Evolutionary conservation across 2,797 vertebrate genomes (phyloP).

Genomic region (Babyrousa celebensis): DNA sequence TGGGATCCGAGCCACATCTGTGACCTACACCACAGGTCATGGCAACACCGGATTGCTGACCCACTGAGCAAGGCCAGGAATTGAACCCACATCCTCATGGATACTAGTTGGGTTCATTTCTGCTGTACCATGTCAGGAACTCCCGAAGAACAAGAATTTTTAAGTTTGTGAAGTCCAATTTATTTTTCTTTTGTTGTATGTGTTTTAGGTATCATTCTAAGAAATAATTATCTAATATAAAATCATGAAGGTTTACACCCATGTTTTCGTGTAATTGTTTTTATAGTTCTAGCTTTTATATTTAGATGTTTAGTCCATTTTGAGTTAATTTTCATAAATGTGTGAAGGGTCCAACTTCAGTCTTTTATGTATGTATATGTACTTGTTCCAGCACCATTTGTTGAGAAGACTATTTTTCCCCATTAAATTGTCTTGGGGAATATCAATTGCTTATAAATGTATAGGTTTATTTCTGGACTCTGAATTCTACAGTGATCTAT

Average conservation of each 20-base stretch:
- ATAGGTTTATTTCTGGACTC: not conserved
- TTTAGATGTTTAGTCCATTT: not conserved
- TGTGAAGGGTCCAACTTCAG: not conserved
- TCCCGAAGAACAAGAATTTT: not conserved
- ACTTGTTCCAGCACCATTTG: not conserved
- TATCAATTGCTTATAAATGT: not conserved
- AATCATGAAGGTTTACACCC: not conserved
- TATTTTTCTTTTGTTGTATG: conserved; percentile 11
- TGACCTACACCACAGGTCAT: too few species aligned
- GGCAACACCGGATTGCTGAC: too few species aligned
- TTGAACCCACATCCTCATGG: too few species aligned
- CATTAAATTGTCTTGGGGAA: not conserved
- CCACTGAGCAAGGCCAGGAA: too few species aligned
- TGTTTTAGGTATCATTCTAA: not conserved
- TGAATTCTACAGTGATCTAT: not conserved
- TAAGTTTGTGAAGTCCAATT: not conserved
- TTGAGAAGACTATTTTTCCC: not conserved
- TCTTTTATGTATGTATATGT: not conserved
- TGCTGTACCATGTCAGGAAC: too few species aligned
- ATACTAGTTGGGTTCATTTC: too few species aligned
- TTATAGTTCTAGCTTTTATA: not conserved
- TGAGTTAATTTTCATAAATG: not conserved
- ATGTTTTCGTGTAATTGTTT: not conserved
- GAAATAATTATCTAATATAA: not conserved
- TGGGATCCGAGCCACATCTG: too few species aligned